phyloP scores from a whole-genome alignment of 2,888 invertebrate species.

The Cheilosia impressa region DNA sequence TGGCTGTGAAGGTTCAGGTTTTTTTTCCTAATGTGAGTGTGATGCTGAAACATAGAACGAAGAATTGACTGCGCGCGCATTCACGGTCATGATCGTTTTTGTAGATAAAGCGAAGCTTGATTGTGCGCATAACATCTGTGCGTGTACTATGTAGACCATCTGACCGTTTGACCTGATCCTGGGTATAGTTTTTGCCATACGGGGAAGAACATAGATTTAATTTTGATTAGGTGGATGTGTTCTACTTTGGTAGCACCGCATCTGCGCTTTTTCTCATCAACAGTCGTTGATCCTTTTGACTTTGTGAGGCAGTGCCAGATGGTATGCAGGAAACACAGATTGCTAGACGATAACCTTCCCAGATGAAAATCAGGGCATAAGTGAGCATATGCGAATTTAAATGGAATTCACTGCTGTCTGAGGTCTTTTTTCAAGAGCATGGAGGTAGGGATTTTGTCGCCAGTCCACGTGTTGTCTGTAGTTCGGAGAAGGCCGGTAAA shows the following conservation, averaged over 20 bases:
- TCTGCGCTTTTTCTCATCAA: slow-evolving; percentile 15
- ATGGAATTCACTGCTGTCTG: not conserved
- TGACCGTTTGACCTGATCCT: slow-evolving; percentile 65
- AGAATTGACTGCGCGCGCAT: slow-evolving; percentile 27
- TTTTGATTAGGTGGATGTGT: slow-evolving; percentile 49
- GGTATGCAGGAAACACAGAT: slow-evolving; percentile 12
- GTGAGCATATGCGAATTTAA: not conserved
- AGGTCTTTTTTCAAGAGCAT: not conserved
- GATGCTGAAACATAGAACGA: slow-evolving; percentile 17
- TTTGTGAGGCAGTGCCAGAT: slow-evolving; percentile 20
- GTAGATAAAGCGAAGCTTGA: slow-evolving; percentile 45
- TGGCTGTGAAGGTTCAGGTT: slow-evolving; percentile 23
- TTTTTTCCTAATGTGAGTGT: slow-evolving; percentile 34
- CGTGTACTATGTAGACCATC: slow-evolving; percentile 38
- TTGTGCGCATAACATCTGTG: slow-evolving; percentile 59
- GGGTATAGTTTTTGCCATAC: slow-evolving; percentile 14
- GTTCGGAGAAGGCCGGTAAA: no score
- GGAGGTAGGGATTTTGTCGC: not conserved
- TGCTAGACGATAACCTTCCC: not conserved
- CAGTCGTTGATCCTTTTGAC: slow-evolving; percentile 27
- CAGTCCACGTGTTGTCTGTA: not conserved
- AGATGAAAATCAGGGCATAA: not conserved
- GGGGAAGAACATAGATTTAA: slow-evolving; percentile 55
- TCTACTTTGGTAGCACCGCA: slow-evolving; percentile 2
- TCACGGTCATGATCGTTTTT: slow-evolving; percentile 37